These are phyloP conservation scores for Apogon hyalosoma DNA, from an alignment of 2,797 vertebrate species.

Conservation along the genomic window DNA sequence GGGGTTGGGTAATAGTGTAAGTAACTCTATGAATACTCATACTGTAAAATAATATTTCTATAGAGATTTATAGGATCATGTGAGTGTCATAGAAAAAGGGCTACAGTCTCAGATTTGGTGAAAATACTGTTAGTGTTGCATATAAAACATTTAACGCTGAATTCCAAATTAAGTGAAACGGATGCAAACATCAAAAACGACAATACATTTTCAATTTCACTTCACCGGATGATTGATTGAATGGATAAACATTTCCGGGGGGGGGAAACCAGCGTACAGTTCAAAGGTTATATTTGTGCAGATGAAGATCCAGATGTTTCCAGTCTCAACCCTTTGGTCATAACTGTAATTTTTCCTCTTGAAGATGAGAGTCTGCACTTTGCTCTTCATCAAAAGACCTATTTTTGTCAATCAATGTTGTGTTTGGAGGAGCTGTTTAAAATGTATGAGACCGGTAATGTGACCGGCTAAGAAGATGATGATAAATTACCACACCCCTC, in stretches of 20 bases:
- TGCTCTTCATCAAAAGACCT: neutral
- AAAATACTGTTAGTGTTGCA: conserved; percentile 13
- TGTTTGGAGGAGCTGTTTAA: conserved; percentile 34
- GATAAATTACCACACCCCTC: conserved; percentile 27
- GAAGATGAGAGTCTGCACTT: neutral
- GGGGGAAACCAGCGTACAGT: no score
- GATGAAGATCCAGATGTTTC: neutral
- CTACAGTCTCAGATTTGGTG: conserved; percentile 53
- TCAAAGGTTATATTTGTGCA: neutral
- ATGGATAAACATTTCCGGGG: no score
- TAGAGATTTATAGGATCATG: conserved; percentile 46
- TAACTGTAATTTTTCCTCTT: conserved; percentile 6
- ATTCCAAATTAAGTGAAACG: conserved; percentile 51
- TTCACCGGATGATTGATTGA: neutral
- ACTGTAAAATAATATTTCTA: conserved; percentile 59
- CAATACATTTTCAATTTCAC: conserved; percentile 40
- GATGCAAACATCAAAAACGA: conserved; percentile 47
- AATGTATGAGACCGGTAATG: conserved; percentile 46
- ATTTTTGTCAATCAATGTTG: conserved; percentile 13
- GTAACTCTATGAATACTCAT: conserved; percentile 21
- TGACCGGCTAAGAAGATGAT: conserved; percentile 12
- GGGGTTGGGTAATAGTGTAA: neutral
- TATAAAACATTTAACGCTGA: conserved; percentile 48
- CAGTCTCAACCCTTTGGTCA: neutral
- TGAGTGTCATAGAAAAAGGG: conserved; percentile 62